phyloP scores from a whole-genome alignment of 2,113 vertebrate genomes.

The Xenopus tropicalis region DNA sequence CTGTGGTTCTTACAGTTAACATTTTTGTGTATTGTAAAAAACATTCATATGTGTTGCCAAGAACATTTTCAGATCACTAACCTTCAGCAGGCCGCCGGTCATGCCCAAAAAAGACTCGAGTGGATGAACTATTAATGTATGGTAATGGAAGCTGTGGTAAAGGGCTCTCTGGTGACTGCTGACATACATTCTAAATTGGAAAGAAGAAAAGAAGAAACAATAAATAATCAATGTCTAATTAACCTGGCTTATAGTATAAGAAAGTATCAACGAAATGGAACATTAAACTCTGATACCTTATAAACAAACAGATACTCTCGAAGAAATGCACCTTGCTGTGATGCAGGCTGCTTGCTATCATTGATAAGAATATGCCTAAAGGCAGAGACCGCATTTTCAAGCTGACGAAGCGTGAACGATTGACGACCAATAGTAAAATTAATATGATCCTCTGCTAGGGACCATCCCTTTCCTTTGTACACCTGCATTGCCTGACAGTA shows the following conservation, averaged over 20 bases:
- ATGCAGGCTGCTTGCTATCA: conserved; percentile 88
- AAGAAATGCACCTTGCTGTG: conserved; percentile 91
- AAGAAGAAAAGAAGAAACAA: too few species aligned
- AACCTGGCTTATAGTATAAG: too few species aligned
- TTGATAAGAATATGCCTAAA: conserved; percentile 93
- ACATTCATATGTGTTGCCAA: too few species aligned
- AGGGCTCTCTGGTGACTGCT: conserved; percentile 61
- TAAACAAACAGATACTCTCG: conserved; percentile 96
- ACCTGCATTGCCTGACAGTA: conserved; percentile 98
- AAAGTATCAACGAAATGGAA: too few species aligned
- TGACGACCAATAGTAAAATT: conserved; percentile 97
- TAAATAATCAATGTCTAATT: too few species aligned
- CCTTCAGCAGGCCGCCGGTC: conserved; percentile 90
- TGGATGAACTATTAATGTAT: conserved; percentile 83
- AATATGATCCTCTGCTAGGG: conserved; percentile 95
- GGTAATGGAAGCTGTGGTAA: conserved; percentile 91
- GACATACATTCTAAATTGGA: conserved; percentile 70
- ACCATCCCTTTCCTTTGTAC: conserved; percentile 94
- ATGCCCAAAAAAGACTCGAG: conserved; percentile 92
- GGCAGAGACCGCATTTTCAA: conserved; percentile 85
- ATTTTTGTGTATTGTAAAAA: too few species aligned
- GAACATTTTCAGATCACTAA: conserved; percentile 52
- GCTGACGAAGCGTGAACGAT: conserved; percentile 85
- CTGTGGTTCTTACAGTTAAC: too few species aligned
- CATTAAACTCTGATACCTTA: conserved; percentile 66